Conservation (phyloP, 2,113 vertebrate species). For the Chionomys nivalis region DNA sequence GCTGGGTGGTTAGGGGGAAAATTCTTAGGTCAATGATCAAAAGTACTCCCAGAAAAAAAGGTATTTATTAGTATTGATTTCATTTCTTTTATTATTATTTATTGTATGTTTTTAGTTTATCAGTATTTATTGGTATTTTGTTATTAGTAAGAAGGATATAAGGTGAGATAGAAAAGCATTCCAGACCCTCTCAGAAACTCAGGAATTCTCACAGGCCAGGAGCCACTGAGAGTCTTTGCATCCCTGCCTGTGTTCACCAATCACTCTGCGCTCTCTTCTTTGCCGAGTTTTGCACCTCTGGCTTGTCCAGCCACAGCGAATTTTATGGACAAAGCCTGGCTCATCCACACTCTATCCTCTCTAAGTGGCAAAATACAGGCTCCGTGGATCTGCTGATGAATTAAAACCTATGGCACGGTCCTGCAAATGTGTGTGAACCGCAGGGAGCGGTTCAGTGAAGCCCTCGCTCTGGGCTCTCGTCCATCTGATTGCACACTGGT, state of each 20-base stretch:
- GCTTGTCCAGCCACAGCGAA: neutral
- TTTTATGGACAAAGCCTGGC: neutral
- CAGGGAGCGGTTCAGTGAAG: neutral
- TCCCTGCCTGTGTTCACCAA: neutral
- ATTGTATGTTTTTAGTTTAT: neutral
- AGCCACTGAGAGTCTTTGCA: neutral
- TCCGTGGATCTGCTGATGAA: neutral
- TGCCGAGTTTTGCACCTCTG: neutral
- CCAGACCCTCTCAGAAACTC: neutral
- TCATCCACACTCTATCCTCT: neutral
- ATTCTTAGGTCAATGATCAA: neutral
- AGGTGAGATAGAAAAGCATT: neutral
- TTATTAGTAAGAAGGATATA: neutral
- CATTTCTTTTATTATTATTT: neutral
- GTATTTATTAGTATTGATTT: neutral
- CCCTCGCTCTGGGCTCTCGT: neutral
- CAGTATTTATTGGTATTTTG: neutral
- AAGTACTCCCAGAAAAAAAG: neutral
- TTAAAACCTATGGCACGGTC: neutral
- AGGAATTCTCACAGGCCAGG: neutral
- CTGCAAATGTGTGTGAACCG: neutral
- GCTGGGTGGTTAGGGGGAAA: neutral
- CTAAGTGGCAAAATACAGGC: neutral
- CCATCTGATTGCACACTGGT: neutral
- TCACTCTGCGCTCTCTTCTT: neutral